Percentiles rank a stretch among this genome's conserved stretches.
phyloP scores from a whole-genome alignment of 2,797 vertebrate species.

The Muscicapa striata region DNA sequence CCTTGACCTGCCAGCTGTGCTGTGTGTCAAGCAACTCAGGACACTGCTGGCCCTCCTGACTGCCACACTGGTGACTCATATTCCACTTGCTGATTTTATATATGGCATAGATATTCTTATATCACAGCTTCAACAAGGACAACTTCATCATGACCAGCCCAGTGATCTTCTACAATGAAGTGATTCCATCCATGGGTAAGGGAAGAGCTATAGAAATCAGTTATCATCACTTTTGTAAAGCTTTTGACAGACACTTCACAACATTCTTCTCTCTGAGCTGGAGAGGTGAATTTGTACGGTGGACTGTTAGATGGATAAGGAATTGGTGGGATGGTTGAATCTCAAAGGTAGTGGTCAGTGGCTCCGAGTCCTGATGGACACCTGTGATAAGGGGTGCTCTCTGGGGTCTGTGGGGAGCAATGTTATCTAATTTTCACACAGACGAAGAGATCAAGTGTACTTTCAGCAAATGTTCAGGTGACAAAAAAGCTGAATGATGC shows the following conservation, averaged over 20 bases:
- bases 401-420: rapidly evolving
- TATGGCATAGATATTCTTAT: rapidly evolving
- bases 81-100: neutral
- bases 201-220: neutral
- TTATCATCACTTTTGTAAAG: neutral
- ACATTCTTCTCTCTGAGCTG: neutral
- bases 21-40: neutral
- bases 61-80: neutral
- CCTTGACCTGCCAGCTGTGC: neutral
- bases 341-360: neutral
- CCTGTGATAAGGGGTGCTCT: neutral
- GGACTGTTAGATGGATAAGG: too few relatives aligned
- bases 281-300: neutral
- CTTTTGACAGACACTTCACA: neutral
- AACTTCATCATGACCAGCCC: neutral
- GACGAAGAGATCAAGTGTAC: neutral
- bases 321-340: neutral
- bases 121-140: neutral
- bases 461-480: neutral
- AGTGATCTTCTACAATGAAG: neutral
- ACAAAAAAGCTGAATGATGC: neutral
- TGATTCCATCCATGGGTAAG: neutral
- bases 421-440: too few relatives aligned
- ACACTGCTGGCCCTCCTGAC: neutral
- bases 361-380: rapidly evolving